Percentiles rank a stretch among this genome's conserved stretches.
phyloP scores from a whole-genome alignment of 2,113 vertebrate genomes.

The Mormyrus lacerda region DNA sequence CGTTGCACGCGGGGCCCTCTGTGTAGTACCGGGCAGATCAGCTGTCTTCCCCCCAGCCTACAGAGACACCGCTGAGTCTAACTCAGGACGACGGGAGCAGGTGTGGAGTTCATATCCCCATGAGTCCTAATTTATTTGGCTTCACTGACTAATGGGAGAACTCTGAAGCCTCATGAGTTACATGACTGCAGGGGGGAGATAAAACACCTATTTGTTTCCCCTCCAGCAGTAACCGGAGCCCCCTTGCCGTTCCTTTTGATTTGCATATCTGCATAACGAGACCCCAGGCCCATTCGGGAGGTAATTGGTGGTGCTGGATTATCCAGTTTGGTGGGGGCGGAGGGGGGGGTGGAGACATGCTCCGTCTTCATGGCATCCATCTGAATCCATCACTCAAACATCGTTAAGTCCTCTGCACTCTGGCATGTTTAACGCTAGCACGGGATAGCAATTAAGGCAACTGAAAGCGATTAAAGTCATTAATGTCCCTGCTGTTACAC shows the following conservation, averaged over 20 bases:
- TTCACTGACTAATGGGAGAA: background rate
- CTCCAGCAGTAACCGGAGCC: background rate
- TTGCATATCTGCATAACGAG: background rate
- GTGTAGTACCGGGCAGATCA: background rate
- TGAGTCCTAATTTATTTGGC: slow-evolving; percentile 6
- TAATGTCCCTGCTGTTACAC: background rate
- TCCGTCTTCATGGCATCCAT: background rate
- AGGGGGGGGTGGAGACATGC: background rate
- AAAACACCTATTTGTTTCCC: background rate
- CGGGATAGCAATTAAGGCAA: background rate
- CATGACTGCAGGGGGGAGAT: background rate
- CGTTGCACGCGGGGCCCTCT: background rate
- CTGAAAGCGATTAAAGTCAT: background rate
- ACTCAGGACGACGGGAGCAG: background rate
- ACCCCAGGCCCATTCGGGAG: background rate
- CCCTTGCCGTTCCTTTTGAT: background rate
- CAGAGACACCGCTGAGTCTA: background rate
- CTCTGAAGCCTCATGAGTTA: background rate
- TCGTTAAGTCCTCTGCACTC: background rate
- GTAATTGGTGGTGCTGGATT: background rate
- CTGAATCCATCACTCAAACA: background rate
- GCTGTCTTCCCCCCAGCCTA: background rate
- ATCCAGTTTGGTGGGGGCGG: background rate
- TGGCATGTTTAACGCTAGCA: background rate
- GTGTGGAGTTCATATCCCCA: background rate